These are phyloP conservation scores for Cosmopolites sordidus DNA, from an alignment of 2,888 invertebrate species.

Conservation along the genomic window DNA sequence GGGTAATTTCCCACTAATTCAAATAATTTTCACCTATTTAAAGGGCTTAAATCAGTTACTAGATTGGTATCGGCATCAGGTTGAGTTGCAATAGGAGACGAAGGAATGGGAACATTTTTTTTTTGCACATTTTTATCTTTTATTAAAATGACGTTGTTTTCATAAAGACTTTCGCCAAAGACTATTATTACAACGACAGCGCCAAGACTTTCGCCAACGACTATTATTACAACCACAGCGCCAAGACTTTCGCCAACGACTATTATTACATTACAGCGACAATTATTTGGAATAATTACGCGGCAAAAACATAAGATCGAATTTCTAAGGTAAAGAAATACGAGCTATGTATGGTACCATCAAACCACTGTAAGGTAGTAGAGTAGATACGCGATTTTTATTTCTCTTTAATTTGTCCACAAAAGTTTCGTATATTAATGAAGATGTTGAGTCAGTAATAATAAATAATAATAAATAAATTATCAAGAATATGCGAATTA, in stretches of 20 bases:
- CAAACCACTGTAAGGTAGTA: constrained; percentile 16
- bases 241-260: too few relatives aligned
- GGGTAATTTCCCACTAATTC: constrained; percentile 3
- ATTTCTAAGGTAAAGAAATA: constrained; percentile 11
- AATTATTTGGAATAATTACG: constrained; percentile 4
- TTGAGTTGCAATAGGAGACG: not conserved
- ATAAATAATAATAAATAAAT: too few relatives aligned
- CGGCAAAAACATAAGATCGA: too few relatives aligned
- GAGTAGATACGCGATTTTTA: constrained; percentile 11
- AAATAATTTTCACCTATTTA: not conserved
- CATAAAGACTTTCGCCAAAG: constrained; percentile 7
- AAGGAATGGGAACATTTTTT: constrained; percentile 7
- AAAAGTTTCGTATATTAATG: constrained; percentile 15
- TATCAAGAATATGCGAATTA: not conserved
- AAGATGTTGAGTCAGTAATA: constrained; percentile 12
- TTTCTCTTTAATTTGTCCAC: constrained; percentile 13
- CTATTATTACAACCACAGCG: too few relatives aligned
- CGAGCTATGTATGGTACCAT: too few relatives aligned
- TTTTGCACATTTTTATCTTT: too few relatives aligned
- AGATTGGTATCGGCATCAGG: too few relatives aligned
- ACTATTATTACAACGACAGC: too few relatives aligned
- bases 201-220: too few relatives aligned
- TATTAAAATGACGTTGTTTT: too few relatives aligned
- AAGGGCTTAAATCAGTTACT: too few relatives aligned
- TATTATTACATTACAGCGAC: too few relatives aligned